Conservation (phyloP, 2,113 vertebrate genomes). For the Mixornis gularis region DNA sequence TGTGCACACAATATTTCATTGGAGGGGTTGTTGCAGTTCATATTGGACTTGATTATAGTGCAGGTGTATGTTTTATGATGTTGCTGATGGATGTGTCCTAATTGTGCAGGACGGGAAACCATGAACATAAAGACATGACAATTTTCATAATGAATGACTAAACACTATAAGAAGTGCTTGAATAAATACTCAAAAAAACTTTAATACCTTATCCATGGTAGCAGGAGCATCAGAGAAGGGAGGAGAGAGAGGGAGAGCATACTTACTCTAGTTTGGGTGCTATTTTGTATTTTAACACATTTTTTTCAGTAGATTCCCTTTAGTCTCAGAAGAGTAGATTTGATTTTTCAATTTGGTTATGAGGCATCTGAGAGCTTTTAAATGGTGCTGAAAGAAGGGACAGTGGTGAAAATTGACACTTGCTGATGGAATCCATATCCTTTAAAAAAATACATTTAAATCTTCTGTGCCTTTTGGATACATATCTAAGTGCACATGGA, state of each 20-base stretch:
- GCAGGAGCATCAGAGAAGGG: not conserved
- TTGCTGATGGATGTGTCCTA: not conserved
- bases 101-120: not conserved
- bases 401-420: not conserved
- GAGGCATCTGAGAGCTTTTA: not conserved
- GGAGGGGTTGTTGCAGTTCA: not conserved
- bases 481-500: not conserved
- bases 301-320: not conserved
- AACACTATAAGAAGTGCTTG: not conserved
- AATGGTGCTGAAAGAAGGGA: not conserved
- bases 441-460: not conserved
- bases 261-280: not conserved
- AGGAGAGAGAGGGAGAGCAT: not conserved
- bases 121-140: not conserved
- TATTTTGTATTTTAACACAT: not conserved
- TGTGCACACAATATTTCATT: not conserved
- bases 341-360: not conserved
- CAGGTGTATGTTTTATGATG: not conserved
- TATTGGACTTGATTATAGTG: not conserved
- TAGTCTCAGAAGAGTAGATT: not conserved
- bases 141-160: not conserved
- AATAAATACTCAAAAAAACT: not conserved
- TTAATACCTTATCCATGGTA: not conserved
- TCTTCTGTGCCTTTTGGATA: not conserved
- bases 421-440: not conserved